A percentile compares a stretch with the other conserved stretches of the same genome.
Evolutionary conservation across 1,140 invertebrate species (phyloP).

Genomic region (Drosophila baimaii): DNA sequence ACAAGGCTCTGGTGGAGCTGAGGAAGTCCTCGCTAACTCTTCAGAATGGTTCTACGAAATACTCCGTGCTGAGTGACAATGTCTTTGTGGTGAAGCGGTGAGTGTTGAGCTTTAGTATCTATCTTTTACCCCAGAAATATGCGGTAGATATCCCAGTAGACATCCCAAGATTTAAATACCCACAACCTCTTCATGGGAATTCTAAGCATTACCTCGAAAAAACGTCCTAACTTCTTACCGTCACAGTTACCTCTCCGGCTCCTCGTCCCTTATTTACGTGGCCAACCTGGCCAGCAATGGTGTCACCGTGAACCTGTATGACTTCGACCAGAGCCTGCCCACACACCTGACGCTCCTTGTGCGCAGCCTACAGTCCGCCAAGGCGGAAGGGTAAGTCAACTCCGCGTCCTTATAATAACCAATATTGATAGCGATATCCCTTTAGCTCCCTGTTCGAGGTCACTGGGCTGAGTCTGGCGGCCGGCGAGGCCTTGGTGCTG

Average conservation of each 20-base stretch:
- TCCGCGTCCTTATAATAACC: too few species aligned
- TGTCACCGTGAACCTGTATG: slow-evolving; percentile 46
- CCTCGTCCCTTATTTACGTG: slow-evolving; percentile 37
- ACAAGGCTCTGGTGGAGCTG: slow-evolving; percentile 64
- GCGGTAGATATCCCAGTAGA: too few species aligned
- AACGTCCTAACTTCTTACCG: neutral
- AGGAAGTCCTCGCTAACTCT: slow-evolving; percentile 67
- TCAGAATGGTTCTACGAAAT: slow-evolving; percentile 78
- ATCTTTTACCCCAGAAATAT: too few species aligned
- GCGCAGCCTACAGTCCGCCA: slow-evolving; percentile 56
- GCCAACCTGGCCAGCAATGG: slow-evolving; percentile 53
- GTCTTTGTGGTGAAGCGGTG: slow-evolving; percentile 82
- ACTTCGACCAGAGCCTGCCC: slow-evolving; percentile 61
- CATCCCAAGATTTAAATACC: too few species aligned
- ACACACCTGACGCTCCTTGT: slow-evolving; percentile 43
- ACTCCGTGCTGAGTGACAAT: slow-evolving; percentile 70
- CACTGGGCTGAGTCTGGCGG: slow-evolving; percentile 43
- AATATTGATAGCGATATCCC: slow-evolving; percentile 3
- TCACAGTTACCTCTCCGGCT: slow-evolving; percentile 23
- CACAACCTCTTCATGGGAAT: neutral
- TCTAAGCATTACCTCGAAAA: neutral
- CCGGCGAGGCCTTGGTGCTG: slow-evolving; percentile 62
- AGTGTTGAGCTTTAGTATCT: slow-evolving; percentile 12
- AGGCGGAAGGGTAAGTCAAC: slow-evolving; percentile 50
- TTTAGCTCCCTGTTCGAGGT: slow-evolving; percentile 45